Evolutionary conservation across 2,888 invertebrate genomes (phyloP).

Genomic region (Agrilus biguttatus): DNA sequence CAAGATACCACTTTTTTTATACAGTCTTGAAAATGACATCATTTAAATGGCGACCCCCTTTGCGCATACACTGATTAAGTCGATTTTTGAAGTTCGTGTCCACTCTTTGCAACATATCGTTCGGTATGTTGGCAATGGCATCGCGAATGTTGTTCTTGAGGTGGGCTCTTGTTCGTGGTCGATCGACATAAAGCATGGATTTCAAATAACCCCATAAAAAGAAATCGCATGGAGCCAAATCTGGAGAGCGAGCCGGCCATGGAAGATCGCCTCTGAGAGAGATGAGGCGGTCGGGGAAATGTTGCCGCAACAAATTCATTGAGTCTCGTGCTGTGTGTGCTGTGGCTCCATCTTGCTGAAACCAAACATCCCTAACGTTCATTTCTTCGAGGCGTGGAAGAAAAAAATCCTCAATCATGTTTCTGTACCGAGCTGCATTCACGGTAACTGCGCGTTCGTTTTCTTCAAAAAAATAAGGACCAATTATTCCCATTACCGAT

Average conservation of each 20-base stretch:
- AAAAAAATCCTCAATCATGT: constrained; percentile 12
- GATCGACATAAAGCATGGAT: constrained; percentile 4
- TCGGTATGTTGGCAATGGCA: constrained; percentile 4
- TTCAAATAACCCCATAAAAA: constrained; percentile 4
- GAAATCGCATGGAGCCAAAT: background rate
- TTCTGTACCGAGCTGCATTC: constrained; percentile 17
- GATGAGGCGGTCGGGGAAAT: constrained; percentile 3
- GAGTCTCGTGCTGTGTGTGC: constrained; percentile 2
- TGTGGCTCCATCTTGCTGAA: constrained; percentile 4
- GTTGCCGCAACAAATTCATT: constrained; percentile 2
- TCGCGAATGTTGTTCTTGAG: constrained; percentile 6
- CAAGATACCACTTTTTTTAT: no score
- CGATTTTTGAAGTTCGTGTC: constrained; percentile 1
- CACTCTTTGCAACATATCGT: constrained; percentile 2
- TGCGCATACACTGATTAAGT: constrained; percentile 4
- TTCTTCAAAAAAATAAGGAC: constrained; percentile 6
- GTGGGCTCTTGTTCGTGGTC: constrained; percentile 6
- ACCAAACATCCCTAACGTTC: constrained; percentile 3
- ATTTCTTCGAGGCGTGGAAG: constrained; percentile 10
- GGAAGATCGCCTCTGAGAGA: constrained; percentile 4
- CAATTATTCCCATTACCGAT: constrained; percentile 14
- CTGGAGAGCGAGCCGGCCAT: constrained; percentile 1
- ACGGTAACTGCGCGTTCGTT: constrained; percentile 19
- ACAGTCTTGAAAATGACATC: background rate
- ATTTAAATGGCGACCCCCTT: constrained; percentile 1